phyloP scores from a whole-genome alignment of 1,140 invertebrate species.

The Liolophura sinensis region DNA sequence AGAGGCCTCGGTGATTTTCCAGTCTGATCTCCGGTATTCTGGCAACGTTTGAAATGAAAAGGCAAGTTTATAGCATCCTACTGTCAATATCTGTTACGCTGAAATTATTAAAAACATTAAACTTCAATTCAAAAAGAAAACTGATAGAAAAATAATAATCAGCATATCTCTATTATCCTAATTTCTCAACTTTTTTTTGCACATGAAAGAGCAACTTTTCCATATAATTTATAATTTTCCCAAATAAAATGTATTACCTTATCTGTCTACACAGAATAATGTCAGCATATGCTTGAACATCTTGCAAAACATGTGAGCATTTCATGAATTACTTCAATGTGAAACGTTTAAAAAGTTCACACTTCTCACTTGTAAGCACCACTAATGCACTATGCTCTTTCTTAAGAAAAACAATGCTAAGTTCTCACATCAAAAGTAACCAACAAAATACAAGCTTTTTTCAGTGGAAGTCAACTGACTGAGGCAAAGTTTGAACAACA shows the following conservation, averaged over 20 bases:
- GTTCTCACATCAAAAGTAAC: neutral
- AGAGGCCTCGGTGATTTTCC: constrained; percentile 72
- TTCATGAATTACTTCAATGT: too few species aligned
- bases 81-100: neutral
- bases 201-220: too few species aligned
- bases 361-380: neutral
- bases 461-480: too few species aligned
- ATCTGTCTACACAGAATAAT: too few species aligned
- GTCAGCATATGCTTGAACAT: too few species aligned
- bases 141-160: neutral
- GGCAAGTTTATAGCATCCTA: neutral
- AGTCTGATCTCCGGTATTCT: constrained; percentile 69
- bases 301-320: too few species aligned
- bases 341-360: too few species aligned
- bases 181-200: too few species aligned
- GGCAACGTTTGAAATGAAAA: constrained; percentile 7
- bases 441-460: neutral
- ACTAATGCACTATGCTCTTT: constrained; percentile 2
- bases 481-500: neutral
- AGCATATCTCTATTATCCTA: too few species aligned
- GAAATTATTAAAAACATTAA: neutral
- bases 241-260: too few species aligned
- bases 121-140: constrained; percentile 4
- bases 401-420: neutral
- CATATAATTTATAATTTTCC: too few species aligned